phyloP scores from a whole-genome alignment of 1,140 invertebrate species.

The Penaeus chinensis region DNA sequence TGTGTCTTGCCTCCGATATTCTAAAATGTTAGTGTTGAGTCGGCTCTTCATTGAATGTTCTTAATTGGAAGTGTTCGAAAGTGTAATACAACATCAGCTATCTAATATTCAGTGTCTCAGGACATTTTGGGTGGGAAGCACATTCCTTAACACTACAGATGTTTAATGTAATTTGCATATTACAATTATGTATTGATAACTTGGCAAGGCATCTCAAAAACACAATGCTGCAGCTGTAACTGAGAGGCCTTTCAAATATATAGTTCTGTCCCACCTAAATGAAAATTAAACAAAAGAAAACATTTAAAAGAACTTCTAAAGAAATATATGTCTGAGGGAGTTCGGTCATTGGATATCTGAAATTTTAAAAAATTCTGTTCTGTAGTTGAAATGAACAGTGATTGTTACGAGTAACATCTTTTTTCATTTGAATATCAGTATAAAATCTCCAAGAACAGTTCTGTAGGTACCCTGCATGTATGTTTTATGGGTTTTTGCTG shows the following conservation, averaged over 20 bases:
- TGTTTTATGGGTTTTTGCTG: slow-evolving; percentile 45
- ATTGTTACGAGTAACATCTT: too few relatives aligned
- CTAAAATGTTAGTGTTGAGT: slow-evolving; percentile 20
- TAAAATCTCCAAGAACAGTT: slow-evolving; percentile 37
- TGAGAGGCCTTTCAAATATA: too few relatives aligned
- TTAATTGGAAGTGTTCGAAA: slow-evolving; percentile 2
- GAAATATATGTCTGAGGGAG: too few relatives aligned
- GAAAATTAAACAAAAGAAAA: slow-evolving; percentile 26
- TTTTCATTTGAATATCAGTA: slow-evolving; percentile 25
- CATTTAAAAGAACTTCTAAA: slow-evolving; percentile 27
- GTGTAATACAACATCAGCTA: slow-evolving; percentile 21
- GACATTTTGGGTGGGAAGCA: slow-evolving; percentile 30
- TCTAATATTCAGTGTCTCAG: slow-evolving; percentile 25
- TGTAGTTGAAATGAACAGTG: too few relatives aligned
- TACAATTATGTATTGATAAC: neutral
- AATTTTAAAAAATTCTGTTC: too few relatives aligned
- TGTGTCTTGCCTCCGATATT: slow-evolving; percentile 15
- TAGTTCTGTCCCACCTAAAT: slow-evolving; percentile 1
- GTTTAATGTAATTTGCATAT: neutral
- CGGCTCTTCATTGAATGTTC: too few relatives aligned
- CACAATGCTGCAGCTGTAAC: too few relatives aligned
- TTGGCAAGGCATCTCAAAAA: too few relatives aligned
- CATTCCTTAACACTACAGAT: slow-evolving; percentile 49
- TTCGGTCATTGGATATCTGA: too few relatives aligned
- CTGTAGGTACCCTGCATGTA: slow-evolving; percentile 34